Conservation (phyloP, 1,140 invertebrate species). For the Matsumurasca onukii region DNA sequence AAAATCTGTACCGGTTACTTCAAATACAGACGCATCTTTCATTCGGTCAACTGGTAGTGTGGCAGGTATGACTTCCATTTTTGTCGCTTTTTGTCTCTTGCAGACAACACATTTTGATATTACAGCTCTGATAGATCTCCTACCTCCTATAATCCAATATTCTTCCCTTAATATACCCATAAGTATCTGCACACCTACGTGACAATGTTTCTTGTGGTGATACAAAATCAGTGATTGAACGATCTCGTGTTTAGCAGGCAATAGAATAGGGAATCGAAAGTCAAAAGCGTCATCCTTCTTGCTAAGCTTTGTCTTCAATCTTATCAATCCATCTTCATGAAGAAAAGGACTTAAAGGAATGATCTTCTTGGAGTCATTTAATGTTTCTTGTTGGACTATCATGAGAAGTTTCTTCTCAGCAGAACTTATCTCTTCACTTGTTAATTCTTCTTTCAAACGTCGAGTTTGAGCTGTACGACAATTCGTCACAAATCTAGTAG, state of each 20-base stretch:
- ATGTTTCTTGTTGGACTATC: too few species aligned
- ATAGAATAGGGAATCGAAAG: not conserved
- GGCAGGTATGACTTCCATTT: not conserved
- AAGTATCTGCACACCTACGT: not conserved
- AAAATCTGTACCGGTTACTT: constrained; percentile 41
- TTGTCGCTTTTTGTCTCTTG: not conserved
- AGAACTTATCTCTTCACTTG: too few species aligned
- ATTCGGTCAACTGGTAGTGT: constrained; percentile 35
- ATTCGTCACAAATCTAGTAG: too few species aligned
- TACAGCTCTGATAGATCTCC: not conserved
- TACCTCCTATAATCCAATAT: not conserved
- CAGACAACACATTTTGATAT: constrained; percentile 5
- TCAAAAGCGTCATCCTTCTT: not conserved
- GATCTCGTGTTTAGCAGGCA: not conserved
- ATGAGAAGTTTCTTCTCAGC: too few species aligned
- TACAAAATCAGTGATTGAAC: not conserved
- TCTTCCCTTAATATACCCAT: constrained; percentile 7
- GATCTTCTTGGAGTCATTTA: too few species aligned
- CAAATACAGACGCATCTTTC: constrained; percentile 39
- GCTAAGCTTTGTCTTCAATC: constrained; percentile 13
- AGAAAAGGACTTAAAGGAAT: too few species aligned
- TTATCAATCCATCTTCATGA: constrained; percentile 17
- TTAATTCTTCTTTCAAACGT: too few species aligned
- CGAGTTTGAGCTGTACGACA: too few species aligned
- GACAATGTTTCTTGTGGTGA: not conserved